phyloP scores from a whole-genome alignment of 2,888 invertebrate species.

The Troides helena region DNA sequence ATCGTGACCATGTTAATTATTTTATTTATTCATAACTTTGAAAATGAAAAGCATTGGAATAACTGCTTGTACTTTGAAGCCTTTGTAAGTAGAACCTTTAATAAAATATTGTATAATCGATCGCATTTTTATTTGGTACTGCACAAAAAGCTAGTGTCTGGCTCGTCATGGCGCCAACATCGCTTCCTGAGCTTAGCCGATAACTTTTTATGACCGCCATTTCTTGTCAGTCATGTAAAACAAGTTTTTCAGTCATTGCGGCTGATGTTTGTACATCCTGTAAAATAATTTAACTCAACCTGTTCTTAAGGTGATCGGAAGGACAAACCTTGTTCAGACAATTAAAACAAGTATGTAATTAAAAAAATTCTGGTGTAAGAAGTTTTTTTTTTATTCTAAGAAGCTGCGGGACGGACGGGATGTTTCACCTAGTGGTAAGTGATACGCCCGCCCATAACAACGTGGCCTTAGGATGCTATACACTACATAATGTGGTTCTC shows the following conservation, averaged over 20 bases:
- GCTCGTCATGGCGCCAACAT: conserved; percentile 35
- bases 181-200: conserved; percentile 41
- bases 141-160: conserved; percentile 24
- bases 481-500: no score
- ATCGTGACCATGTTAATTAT: not conserved
- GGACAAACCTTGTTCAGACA: not conserved
- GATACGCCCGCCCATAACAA: no score
- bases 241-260: conserved; percentile 35
- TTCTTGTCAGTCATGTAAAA: conserved; percentile 38
- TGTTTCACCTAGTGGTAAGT: no score
- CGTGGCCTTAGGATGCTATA: no score
- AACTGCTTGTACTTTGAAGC: not conserved
- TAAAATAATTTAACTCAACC: not conserved
- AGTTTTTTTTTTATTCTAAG: no score
- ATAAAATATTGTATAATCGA: not conserved
- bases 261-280: conserved; percentile 8
- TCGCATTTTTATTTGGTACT: not conserved
- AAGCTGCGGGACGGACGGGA: no score
- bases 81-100: not conserved
- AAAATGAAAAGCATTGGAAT: not conserved
- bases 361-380: not conserved
- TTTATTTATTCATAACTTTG: not conserved
- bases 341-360: not conserved
- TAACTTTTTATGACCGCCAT: conserved; percentile 43
- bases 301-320: not conserved